phyloP scores from a whole-genome alignment of 2,113 vertebrate genomes.

The Pomatostomus ruficeps region DNA sequence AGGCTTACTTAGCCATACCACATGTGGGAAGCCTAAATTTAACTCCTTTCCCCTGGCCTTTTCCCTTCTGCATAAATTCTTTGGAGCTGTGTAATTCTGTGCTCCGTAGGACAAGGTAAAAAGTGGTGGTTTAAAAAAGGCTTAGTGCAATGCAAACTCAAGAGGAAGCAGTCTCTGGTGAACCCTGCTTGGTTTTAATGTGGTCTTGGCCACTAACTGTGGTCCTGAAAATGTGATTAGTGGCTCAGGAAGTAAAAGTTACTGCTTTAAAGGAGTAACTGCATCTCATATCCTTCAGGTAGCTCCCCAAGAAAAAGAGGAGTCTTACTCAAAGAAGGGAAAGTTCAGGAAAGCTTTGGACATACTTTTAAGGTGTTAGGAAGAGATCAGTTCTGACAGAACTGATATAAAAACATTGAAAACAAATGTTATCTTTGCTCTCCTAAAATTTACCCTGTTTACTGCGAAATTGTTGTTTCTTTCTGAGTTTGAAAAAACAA shows the following conservation, averaged over 20 bases:
- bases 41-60: not conserved
- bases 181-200: not conserved
- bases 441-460: not conserved
- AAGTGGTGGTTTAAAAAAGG: not conserved
- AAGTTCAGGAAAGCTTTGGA: not conserved
- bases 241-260: not conserved
- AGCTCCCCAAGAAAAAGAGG: not conserved
- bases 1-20: not conserved
- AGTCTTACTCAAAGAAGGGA: not conserved
- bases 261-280: not conserved
- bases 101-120: not conserved
- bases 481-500: not conserved
- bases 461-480: not conserved
- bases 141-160: not conserved
- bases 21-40: slow-evolving; percentile 21
- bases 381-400: not conserved
- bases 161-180: not conserved
- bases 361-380: not conserved
- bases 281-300: not conserved
- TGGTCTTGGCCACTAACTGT: not conserved
- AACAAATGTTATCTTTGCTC: not conserved
- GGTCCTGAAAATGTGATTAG: slow-evolving; percentile 5
- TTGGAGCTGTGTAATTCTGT: not conserved
- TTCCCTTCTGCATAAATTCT: not conserved
- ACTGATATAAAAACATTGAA: not conserved